Base-by-base conservation (phyloP, 92 coral and sea anemone species). In the Paragorgia papillata region DNA sequence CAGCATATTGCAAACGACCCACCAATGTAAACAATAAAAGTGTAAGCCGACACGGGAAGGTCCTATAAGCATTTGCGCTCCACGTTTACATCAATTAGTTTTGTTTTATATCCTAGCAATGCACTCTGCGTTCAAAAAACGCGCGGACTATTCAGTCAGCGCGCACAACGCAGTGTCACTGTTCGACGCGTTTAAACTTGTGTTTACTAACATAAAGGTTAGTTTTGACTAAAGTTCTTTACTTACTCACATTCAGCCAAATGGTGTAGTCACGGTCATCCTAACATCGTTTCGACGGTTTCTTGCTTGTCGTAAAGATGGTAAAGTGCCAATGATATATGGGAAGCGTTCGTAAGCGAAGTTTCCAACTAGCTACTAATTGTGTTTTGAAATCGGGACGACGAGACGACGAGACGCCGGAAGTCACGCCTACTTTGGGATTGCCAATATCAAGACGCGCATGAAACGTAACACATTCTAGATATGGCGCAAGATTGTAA, bases 151-250 rank as follows among this genome's bases (percentile, higher is more conserved):
- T 46, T 15, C 53, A 37, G 10, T n/a, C 43, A 12, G 43, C n/a
- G 53, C 53, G 53, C 53, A 46, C 7, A 15, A 15, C 53, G n/a
- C 53, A 46, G 53, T n/a, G 53, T 46, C 53, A 46, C n/a, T n/a
- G n/a, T n/a, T n/a, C n/a, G n/a, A n/a, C n/a, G n/a, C n/a, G n/a
- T n/a, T 46, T 15, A 2, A n/a, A 46, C 53, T 46, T 46, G 53
- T 7, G n/a, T 7, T 15, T 7, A 15, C 2, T 7, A 2, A 15
- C 53, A n/a, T 7, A 2, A 7, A 46, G 15, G 53, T 2, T 15
- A 46, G 14, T 2, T 46, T 7, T 46, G 15, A 7, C 2, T 15
- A 46, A 46, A 46, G 43, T 12, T 46, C 2, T 2, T 46, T 7
- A 46, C 15, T n/a, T 46, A 46, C 53, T 46, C 53, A 46, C 53